Base-by-base conservation (phyloP, 2,888 invertebrate species). In the Helicoverpa assulta region DNA sequence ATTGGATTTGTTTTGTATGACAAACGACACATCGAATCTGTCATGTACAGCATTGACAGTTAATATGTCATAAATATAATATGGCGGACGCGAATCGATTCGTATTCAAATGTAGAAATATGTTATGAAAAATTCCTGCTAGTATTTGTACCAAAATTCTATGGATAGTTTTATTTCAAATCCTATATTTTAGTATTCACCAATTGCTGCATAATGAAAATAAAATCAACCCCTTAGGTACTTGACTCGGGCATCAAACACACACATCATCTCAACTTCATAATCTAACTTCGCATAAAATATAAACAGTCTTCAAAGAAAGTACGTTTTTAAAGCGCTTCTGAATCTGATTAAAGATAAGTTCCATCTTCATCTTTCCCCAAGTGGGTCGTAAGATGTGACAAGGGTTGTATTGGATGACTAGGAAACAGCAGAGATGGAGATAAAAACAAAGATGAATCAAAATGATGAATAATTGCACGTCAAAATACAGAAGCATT, bases 11-110 rank as follows among this genome's bases (percentile, higher is more conserved):
- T 73, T 76, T 73, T 75, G 78, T 76, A 68, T 78, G 82, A 79
- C 81, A 73, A 75, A 82, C 73, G 70, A 66, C 58, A 58, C 61
- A 64, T 75, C 64, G 70, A 73, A 82, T 81, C 66, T 81, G 71
- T 81, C 83, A 79, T 75, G 63, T 67, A 58, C 50, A 53, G 70
- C 55, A 65, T 64, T 76, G 74, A 61, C 76, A 70, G 58, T 65
- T 59, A 53, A 71, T 71, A 72, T 65, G 70, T 73, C 76, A 72
- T 76, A 76, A 76, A 82, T 82, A 57, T 56, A 77, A 70, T 64
- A 74, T 67, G 65, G 63, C 40, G 47, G 63, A 68, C 70, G 67
- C 64, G 67, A 69, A 78, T 74, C 58, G 70, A 67, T 67, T 73
- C 52, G 37, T 67, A 68, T 64, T 55, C 54, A 6, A n/a, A 60